These are phyloP conservation scores for Drosophila setifemur DNA, from an alignment of 1,140 invertebrate species.

Conservation along the genomic window DNA sequence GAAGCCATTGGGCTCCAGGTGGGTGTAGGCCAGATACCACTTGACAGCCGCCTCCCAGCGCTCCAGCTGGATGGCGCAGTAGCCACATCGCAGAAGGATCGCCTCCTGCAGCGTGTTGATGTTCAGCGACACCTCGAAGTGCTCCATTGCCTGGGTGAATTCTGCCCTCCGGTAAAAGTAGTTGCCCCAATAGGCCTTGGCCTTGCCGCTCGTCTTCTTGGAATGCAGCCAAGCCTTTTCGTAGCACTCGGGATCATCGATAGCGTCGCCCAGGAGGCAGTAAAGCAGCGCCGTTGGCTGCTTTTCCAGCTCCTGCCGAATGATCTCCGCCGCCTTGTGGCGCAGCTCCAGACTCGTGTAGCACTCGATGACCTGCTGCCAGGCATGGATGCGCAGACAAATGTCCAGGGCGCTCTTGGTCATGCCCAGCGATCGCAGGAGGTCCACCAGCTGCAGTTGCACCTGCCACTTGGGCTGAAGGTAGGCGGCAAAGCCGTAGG, in stretches of 20 bases:
- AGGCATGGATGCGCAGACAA: constrained; percentile 91
- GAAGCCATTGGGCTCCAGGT: constrained; percentile 93
- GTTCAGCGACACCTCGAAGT: constrained; percentile 91
- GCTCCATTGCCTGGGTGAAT: constrained; percentile 89
- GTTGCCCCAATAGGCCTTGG: constrained; percentile 92
- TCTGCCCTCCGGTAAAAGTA: constrained; percentile 90
- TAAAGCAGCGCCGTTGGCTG: constrained; percentile 93
- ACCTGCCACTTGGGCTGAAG: constrained; percentile 89
- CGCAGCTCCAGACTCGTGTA: constrained; percentile 91
- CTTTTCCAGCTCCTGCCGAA: constrained; percentile 90
- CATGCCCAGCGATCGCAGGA: constrained; percentile 91
- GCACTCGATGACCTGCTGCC: constrained; percentile 96
- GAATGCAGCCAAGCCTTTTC: constrained; percentile 96
- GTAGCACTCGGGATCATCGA: constrained; percentile 92
- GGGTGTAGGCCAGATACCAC: constrained; percentile 93
- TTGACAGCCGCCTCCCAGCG: constrained; percentile 92
- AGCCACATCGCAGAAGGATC: constrained; percentile 94
- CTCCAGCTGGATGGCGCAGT: constrained; percentile 90
- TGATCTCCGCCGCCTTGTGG: constrained; percentile 95
- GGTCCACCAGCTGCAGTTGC: constrained; percentile 89
- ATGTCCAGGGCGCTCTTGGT: constrained; percentile 94
- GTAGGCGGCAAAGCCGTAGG: constrained; percentile 86
- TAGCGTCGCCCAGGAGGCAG: constrained; percentile 91
- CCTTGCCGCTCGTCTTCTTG: constrained; percentile 89
- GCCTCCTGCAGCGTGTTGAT: constrained; percentile 92